Evolutionary conservation across 1,140 invertebrate genomes (phyloP).

Genomic region (Drosophila pallidifrons): DNA sequence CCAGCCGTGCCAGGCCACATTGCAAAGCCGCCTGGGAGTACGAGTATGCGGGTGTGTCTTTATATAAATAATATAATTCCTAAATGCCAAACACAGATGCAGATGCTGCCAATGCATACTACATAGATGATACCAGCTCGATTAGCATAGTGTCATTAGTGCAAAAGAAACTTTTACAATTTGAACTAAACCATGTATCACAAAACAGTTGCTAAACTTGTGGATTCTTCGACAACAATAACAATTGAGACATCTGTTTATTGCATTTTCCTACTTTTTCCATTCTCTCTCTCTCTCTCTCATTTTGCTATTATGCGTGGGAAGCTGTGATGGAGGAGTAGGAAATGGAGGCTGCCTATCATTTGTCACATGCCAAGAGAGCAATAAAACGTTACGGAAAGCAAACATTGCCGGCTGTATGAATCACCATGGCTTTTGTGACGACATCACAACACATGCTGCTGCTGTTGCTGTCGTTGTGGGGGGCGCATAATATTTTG

Average conservation of each 20-base stretch:
- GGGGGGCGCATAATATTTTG: slow-evolving; percentile 30
- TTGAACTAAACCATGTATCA: slow-evolving; percentile 31
- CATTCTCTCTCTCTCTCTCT: not conserved
- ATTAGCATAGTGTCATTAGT: slow-evolving; percentile 35
- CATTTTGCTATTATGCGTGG: not conserved
- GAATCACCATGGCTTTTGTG: slow-evolving; percentile 65
- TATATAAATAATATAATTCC: slow-evolving; percentile 20
- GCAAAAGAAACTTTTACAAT: slow-evolving; percentile 38
- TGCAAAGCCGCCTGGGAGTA: not conserved
- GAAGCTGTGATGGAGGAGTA: not conserved
- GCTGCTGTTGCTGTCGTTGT: not conserved
- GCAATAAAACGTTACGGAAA: slow-evolving; percentile 39
- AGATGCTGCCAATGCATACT: slow-evolving; percentile 30
- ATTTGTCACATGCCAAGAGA: slow-evolving; percentile 50
- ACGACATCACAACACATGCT: slow-evolving; percentile 61
- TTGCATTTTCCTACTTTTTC: slow-evolving; percentile 5
- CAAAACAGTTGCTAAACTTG: slow-evolving; percentile 26
- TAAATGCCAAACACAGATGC: slow-evolving; percentile 2
- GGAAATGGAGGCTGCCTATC: slow-evolving; percentile 20
- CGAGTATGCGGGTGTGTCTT: slow-evolving; percentile 1
- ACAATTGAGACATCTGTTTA: slow-evolving; percentile 48
- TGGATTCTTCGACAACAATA: slow-evolving; percentile 29
- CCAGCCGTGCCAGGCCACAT: slow-evolving; percentile 34
- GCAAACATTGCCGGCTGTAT: slow-evolving; percentile 51
- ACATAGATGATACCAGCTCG: slow-evolving; percentile 6